Evolutionary conservation across 2,888 invertebrate species (phyloP).

Genomic region (Microctonus aethiopoides): DNA sequence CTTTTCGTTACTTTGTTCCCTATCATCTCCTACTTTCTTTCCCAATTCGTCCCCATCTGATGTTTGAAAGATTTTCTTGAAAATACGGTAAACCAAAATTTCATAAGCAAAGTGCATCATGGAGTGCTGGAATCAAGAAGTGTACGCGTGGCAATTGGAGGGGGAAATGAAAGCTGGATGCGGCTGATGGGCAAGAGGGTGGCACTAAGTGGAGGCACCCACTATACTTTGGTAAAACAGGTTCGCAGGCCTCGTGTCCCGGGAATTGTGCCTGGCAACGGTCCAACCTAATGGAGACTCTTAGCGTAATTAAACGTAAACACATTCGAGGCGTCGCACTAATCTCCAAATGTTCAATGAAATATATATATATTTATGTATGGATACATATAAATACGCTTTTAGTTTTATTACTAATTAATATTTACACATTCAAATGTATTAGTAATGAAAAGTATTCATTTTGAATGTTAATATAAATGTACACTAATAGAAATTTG

Average conservation of each 20-base stretch:
- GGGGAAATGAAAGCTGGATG: constrained; percentile 31
- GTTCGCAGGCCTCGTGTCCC: constrained; percentile 44
- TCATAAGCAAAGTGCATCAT: not conserved
- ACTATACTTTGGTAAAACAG: constrained; percentile 55
- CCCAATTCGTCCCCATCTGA: not conserved
- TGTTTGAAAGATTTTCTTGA: not conserved
- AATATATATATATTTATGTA: not conserved
- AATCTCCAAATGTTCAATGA: constrained; percentile 62
- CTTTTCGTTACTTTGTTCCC: not conserved
- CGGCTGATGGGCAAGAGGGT: constrained; percentile 43
- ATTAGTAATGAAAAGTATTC: not conserved
- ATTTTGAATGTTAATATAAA: not conserved
- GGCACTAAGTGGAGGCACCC: constrained; percentile 62
- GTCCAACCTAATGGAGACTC: constrained; percentile 67
- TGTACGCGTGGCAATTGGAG: not conserved
- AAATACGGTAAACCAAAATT: not conserved
- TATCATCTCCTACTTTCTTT: not conserved
- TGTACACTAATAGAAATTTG: not conserved
- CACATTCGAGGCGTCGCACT: constrained; percentile 66
- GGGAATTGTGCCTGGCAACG: constrained; percentile 60
- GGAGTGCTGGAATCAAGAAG: not conserved
- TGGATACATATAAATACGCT: not conserved
- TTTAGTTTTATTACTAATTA: not conserved
- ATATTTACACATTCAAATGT: not conserved
- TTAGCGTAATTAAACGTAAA: constrained; percentile 68